Evolutionary conservation across 1,140 invertebrate species (phyloP), one percentile per base, ranked within the genome.

Genomic region (Luehdorfia chinensis): DNA sequence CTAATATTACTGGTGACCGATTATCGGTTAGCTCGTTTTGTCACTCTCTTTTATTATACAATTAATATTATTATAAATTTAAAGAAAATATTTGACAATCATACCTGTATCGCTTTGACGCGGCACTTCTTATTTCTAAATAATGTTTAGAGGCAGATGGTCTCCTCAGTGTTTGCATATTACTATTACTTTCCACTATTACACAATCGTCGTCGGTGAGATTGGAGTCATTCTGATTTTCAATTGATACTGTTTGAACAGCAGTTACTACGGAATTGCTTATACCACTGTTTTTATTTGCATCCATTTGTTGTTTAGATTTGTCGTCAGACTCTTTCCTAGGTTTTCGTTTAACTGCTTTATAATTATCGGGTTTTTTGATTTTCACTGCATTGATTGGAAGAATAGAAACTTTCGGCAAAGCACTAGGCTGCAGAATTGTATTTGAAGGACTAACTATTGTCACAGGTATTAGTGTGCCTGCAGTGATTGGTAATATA

Each of bases 71-170:
- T n/a, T n/a, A n/a, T n/a, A n/a, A n/a, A n/a, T n/a, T n/a, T n/a
- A n/a, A n/a, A n/a, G n/a, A n/a, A n/a, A n/a, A n/a, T n/a, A n/a
- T n/a, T n/a, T n/a, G n/a, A n/a, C n/a, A n/a, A 6, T 21, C 47
- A 28, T 50, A 84, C 76, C 79, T 73, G 31, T 84, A 84, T 65
- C 80, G 60, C 39, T 59, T 79, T 1, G 75, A 75, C 3, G 80
- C 80, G 2, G 75, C 80, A 32, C 63, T 61, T n/a, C 66, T 53
- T 14, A 62, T 69, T 14, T 70, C 60, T 14, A 64, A 48, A 36
- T 52, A 39, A 11, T 50, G 28, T n/a, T 16, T 33, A 1, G 43
- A 44, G 21, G 23, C n/a, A n/a, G 37, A 41, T 8, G 15, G 2
- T 16, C 7, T 30, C 1, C 5, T 16, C 16, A n/a, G 16, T 18